phyloP scores from a whole-genome alignment of 2,113 vertebrate genomes.

The Mugil cephalus region DNA sequence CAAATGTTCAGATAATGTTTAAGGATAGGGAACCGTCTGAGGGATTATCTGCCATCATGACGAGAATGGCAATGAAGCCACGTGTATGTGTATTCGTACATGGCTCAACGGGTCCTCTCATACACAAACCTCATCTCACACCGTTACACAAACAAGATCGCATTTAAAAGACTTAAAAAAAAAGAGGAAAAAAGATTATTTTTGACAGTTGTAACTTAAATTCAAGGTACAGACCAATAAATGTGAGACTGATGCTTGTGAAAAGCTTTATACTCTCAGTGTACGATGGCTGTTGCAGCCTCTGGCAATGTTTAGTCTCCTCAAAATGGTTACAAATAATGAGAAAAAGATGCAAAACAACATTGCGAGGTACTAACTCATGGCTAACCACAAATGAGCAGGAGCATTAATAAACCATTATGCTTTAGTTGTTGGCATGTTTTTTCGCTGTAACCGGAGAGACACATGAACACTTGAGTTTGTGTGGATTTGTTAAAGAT shows the following conservation, averaged over 20 bases:
- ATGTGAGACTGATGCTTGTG: slow-evolving; percentile 14
- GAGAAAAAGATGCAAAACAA: slow-evolving; percentile 49
- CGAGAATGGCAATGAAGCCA: slow-evolving; percentile 40
- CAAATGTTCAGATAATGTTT: slow-evolving; percentile 53
- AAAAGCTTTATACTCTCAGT: slow-evolving; percentile 29
- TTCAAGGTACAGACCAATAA: slow-evolving; percentile 32
- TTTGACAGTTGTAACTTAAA: slow-evolving; percentile 17
- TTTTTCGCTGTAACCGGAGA: slow-evolving; percentile 7
- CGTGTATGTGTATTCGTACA: slow-evolving; percentile 25
- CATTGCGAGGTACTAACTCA: slow-evolving; percentile 40
- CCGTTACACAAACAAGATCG: slow-evolving; percentile 6
- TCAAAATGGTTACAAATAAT: slow-evolving; percentile 46
- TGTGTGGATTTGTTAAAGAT: background rate
- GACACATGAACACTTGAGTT: background rate
- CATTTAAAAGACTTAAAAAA: background rate
- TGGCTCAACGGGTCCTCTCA: background rate
- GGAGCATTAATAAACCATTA: slow-evolving; percentile 52
- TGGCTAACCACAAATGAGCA: slow-evolving; percentile 40
- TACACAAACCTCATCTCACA: slow-evolving; percentile 1
- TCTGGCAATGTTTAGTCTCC: slow-evolving; percentile 42
- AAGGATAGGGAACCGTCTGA: slow-evolving; percentile 45
- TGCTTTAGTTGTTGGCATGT: slow-evolving; percentile 17
- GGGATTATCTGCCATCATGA: slow-evolving; percentile 39
- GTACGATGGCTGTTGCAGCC: slow-evolving; percentile 25
- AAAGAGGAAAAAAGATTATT: background rate